Evolutionary conservation across 37 sponge, comb jelly and placozoan species (phyloP).

Genomic region (Aplysina aerophoba): DNA sequence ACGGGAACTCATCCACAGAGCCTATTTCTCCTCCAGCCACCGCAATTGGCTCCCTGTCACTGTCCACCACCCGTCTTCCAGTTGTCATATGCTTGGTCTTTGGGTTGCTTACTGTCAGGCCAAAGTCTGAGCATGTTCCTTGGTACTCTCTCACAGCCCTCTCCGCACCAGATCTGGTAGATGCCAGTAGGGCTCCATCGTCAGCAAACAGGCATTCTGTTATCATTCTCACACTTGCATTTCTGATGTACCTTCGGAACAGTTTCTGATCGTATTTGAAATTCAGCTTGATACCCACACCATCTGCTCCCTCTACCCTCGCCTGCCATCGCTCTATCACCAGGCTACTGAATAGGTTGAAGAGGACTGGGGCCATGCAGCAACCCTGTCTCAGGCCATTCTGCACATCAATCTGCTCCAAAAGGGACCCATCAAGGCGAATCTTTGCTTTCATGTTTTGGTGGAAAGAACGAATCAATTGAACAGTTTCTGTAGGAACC

Average conservation of each 20-base stretch:
- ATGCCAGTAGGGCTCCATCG: conserved; percentile 39
- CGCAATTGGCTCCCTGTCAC: conserved; percentile 5
- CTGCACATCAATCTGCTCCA: conserved; percentile 3
- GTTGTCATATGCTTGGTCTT: conserved; percentile 8
- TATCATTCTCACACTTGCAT: background rate
- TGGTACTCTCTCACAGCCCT: conserved; percentile 18
- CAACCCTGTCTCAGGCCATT: conserved; percentile 30
- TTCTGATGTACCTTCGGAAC: background rate
- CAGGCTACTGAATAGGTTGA: background rate
- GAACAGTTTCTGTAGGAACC: background rate
- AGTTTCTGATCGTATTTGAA: background rate
- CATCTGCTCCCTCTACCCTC: conserved; percentile 12
- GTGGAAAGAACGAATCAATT: conserved; percentile 18
- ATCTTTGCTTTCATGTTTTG: background rate
- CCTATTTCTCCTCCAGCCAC: conserved; percentile 1
- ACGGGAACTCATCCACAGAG: conserved; percentile 21
- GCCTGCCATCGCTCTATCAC: conserved; percentile 1
- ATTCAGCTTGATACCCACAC: background rate
- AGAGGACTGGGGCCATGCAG: conserved; percentile 24
- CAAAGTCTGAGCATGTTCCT: background rate
- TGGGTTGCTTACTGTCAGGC: conserved; percentile 5
- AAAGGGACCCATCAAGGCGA: background rate
- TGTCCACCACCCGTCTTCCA: background rate
- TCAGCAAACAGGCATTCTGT: conserved; percentile 32
- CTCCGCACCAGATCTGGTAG: conserved; percentile 21